Base-by-base conservation (phyloP, 2,888 invertebrate species). In the Oscheius onirici region DNA sequence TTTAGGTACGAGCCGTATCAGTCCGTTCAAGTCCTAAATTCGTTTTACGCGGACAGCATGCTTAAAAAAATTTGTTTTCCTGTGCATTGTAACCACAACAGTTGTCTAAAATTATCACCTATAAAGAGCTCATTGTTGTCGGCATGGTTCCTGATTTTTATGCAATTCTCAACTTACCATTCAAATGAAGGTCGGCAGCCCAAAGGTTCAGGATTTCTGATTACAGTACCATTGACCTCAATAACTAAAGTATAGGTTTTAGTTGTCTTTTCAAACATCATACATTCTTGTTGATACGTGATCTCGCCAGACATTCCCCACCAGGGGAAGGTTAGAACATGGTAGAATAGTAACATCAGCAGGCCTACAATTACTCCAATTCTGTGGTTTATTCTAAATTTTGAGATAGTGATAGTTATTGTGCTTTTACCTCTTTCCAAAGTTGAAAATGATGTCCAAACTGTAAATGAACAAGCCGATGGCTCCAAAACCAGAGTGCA, bases 391-490 rank as follows among this genome's bases (percentile, higher is more conserved):
- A 83, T 67, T 20, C 83, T 84, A 13, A 26, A 69, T 49, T 15
- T 40, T 1, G 40, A 20, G 3, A 28, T 3, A 22, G 1, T 10
- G 28, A 61, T n/a, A 10, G 51, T 22, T 13, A 15, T 15, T 28
- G n/a, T 40, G n/a, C 10, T 22, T n/a, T 8, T 17, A 55, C 26
- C 20, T 44, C 65, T 70, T 75, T 11, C 84, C 80, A n/a, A 83
- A 74, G 71, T 88, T 88, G 43, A 87, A 84, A 20, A 81, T 76
- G 15, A 87, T 76, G 67, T 88, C 88, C 5, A 85, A 83, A 3
- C 78, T 69, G 44, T 88, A 88, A 28, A 87, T 83, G n/a, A 86
- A 66, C 11, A 88, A 69, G 0, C 88, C 88, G 46, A 87, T 83
- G 3, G 63, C 15, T 1, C 84, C 84, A 60, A 85, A 72, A 2